A percentile compares a stretch with the other conserved stretches of the same genome.
phyloP scores from a whole-genome alignment of 2,888 invertebrate genomes.

The Aricia artaxerxes region DNA sequence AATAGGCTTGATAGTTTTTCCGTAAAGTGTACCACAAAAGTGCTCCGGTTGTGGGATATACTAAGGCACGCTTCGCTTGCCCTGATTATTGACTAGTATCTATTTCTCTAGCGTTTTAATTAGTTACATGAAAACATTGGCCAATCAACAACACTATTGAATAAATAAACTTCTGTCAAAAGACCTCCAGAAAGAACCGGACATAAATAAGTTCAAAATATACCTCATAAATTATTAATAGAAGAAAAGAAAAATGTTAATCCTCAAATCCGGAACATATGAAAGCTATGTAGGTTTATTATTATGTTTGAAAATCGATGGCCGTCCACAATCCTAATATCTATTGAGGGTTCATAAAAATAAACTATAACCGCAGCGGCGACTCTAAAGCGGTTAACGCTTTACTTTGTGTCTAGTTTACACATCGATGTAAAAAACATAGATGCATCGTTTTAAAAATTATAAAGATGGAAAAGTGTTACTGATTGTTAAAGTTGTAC shows the following conservation, averaged over 20 bases:
- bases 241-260: not conserved
- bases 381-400: not conserved
- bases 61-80: no score
- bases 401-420: conserved; percentile 15
- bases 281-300: conserved; percentile 8
- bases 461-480: no score
- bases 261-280: not conserved
- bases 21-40: no score
- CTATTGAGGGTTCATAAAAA: conserved; percentile 26
- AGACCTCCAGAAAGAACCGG: not conserved
- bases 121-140: no score
- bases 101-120: no score
- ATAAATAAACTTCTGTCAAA: not conserved
- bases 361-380: conserved; percentile 11
- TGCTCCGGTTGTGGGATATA: no score
- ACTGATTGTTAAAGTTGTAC: no score
- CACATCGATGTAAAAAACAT: not conserved
- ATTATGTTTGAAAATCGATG: not conserved
- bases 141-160: not conserved
- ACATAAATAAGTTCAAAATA: not conserved
- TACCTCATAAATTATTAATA: not conserved
- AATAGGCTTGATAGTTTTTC: no score
- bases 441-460: not conserved
- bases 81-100: no score
- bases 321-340: conserved; percentile 13